These are phyloP conservation scores for Archilochus colubris DNA, from an alignment of 2,113 vertebrate genomes.

Conservation along the genomic window DNA sequence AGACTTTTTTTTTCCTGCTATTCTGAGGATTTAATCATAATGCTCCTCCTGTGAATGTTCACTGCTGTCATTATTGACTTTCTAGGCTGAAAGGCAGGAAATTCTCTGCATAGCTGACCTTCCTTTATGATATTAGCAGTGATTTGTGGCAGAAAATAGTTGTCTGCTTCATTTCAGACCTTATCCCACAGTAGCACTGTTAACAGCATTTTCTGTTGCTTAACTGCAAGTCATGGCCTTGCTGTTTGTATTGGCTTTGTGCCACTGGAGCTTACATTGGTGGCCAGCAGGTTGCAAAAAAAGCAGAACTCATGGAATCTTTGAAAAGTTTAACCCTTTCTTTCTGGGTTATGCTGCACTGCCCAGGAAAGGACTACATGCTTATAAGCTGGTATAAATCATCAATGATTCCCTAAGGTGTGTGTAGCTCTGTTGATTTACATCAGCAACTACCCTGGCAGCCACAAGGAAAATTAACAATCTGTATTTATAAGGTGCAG, in stretches of 20 bases:
- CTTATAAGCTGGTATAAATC: background rate
- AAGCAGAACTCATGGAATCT: background rate
- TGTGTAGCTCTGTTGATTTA: background rate
- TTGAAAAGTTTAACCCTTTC: background rate
- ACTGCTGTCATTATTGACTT: constrained; percentile 52
- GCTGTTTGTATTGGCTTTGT: background rate
- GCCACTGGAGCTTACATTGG: background rate
- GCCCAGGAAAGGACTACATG: background rate
- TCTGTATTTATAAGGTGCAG: background rate
- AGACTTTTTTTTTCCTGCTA: background rate
- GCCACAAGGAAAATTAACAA: background rate
- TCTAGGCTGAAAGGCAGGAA: constrained; percentile 67
- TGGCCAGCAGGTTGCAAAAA: background rate
- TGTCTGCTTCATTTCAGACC: constrained; percentile 2
- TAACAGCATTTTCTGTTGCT: constrained; percentile 14
- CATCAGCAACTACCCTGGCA: background rate
- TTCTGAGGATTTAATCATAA: constrained; percentile 32
- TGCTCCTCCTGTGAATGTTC: constrained; percentile 28
- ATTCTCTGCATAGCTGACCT: constrained; percentile 70
- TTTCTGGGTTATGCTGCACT: background rate
- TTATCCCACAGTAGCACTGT: background rate
- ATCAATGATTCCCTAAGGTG: background rate
- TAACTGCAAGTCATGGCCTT: background rate
- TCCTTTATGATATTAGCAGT: constrained; percentile 61
- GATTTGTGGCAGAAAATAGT: constrained; percentile 3